Conservation (phyloP, 1,140 invertebrate species). For the Conus betulinus region DNA sequence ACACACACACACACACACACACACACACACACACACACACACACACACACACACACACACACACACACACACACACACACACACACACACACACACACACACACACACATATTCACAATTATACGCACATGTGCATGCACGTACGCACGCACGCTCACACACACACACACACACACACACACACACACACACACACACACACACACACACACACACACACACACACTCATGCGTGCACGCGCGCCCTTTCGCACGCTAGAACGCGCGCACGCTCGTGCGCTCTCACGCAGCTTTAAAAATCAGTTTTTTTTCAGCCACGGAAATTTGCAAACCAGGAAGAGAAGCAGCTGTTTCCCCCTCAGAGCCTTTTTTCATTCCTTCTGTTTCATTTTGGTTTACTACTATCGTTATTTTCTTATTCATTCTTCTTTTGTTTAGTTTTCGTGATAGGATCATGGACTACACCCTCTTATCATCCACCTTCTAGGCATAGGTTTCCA, state of each 20-base stretch:
- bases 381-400: no score
- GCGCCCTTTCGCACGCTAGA: neutral
- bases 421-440: no score
- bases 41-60: neutral
- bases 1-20: neutral
- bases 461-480: no score
- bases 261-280: neutral
- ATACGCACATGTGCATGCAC: neutral
- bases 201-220: constrained; percentile 27
- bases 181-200: constrained; percentile 27
- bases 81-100: neutral
- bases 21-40: neutral
- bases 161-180: neutral
- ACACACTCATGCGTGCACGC: neutral
- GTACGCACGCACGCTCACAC: neutral
- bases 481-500: no score
- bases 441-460: no score
- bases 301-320: no score
- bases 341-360: no score
- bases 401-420: no score
- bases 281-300: no score
- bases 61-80: neutral
- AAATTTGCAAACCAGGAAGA: no score
- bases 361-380: no score
- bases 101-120: neutral